These are phyloP conservation scores for Anguilla pacifica DNA, from an alignment of 2,797 vertebrate species.

Conservation along the genomic window DNA sequence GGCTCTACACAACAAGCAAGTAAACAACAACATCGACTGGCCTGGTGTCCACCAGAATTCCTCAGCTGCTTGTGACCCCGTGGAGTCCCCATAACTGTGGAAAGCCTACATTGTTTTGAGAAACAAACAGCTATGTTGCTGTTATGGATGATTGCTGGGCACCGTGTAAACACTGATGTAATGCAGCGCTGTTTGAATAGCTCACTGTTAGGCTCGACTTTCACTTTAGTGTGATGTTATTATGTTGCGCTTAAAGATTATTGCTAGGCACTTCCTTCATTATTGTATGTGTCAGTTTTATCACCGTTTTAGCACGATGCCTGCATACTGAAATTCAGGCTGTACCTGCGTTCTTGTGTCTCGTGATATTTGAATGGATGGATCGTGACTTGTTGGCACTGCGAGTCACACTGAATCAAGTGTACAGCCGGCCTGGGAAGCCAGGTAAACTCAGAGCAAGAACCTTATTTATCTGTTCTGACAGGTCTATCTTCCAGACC, in stretches of 20 bases:
- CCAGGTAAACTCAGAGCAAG: background rate
- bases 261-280: background rate
- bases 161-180: background rate
- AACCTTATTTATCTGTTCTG: background rate
- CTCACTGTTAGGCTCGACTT: background rate
- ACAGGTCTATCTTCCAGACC: background rate
- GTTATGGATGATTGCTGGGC: background rate
- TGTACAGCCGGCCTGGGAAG: background rate
- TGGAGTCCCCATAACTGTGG: background rate
- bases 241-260: background rate
- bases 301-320: background rate
- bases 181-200: background rate
- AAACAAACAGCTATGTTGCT: background rate
- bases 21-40: background rate
- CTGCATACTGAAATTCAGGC: background rate
- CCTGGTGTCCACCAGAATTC: background rate
- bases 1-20: background rate
- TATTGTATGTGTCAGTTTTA: background rate
- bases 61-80: background rate
- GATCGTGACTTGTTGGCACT: background rate
- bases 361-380: background rate
- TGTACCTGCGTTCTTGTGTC: background rate
- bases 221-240: background rate
- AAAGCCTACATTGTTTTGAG: background rate
- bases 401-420: background rate